Evolutionary conservation across 2,888 invertebrate species (phyloP).

Genomic region (Archaeoteleia sp.): DNA sequence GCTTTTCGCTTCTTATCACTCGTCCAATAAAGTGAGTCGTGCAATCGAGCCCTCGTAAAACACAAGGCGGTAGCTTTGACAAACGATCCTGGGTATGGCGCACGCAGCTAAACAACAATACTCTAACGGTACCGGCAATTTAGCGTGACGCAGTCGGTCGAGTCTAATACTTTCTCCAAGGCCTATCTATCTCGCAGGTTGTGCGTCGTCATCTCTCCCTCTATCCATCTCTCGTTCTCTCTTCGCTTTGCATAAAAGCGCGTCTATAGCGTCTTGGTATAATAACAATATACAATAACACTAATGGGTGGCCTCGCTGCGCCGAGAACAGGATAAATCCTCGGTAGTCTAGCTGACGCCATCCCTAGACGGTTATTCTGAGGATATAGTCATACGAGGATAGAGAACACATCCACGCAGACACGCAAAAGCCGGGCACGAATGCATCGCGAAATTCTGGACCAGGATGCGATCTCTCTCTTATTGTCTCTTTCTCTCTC

Average conservation of each 20-base stretch:
- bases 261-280: conserved; percentile 60
- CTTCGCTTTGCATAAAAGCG: conserved; percentile 55
- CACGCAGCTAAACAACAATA: conserved; percentile 32
- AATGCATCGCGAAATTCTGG: neutral
- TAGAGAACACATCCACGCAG: conserved; percentile 2
- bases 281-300: conserved; percentile 67
- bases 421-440: conserved; percentile 3
- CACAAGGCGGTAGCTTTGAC: conserved; percentile 28
- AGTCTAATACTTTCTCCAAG: conserved; percentile 60
- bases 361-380: conserved; percentile 23
- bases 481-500: neutral
- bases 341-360: conserved; percentile 55
- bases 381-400: conserved; percentile 16
- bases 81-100: conserved; percentile 18
- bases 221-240: conserved; percentile 47
- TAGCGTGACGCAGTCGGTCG: conserved; percentile 16
- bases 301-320: conserved; percentile 59
- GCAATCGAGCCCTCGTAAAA: conserved; percentile 24
- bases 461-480: no score
- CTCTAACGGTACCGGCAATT: conserved; percentile 43
- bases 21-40: conserved; percentile 14
- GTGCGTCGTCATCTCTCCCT: conserved; percentile 51
- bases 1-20: neutral
- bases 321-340: conserved; percentile 55
- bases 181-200: conserved; percentile 53